Base-by-base conservation (phyloP, 2,797 vertebrate species). In the Spheniscus humboldti region DNA sequence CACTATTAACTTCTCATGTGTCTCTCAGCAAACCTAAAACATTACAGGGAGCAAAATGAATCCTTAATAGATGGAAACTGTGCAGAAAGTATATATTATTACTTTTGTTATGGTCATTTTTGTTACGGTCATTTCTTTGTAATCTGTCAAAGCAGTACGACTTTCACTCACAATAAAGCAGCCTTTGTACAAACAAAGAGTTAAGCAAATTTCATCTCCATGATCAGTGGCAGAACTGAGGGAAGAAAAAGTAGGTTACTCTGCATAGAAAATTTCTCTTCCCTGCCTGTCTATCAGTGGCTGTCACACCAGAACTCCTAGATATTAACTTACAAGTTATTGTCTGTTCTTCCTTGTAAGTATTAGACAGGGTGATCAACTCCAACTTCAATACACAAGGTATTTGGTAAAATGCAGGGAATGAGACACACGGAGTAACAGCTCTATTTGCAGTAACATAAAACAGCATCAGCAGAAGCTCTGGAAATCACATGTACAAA, bases 171-270 rank as follows among this genome's bases (percentile, higher is more conserved):
- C 67, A 72, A 81, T 73, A 74, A 73, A 92, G 72, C 84, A 90
- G 84, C 43, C 74, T 74, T 89, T 68, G 31, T 63, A 95, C 79
- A 95, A 96, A 93, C 86, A 96, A 95, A 97, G 90, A 92, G 74
- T 95, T 94, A 88, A 94, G 64, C 67, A 93, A 94, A 95, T 92
- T 79, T 94, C 66, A 79, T 72, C 63, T 74, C 86, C 25, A 6
- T 23, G 47, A 92, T 4, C 62, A 63, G 59, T 55, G 67, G 57
- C 63, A 50, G 72, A 95, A 95, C 20, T 4, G 55, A 85, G 41
- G 28, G 67, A 68, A 94, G 48, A 81, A 92, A 85, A 96, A 95
- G 78, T 80, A 96, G 90, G 79, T 89, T 95, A 88, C 83, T 95
- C 81, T 78, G 77, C 75, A 82, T 1, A 94, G 87, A 81, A 82